Evolutionary conservation across 2,797 vertebrate genomes (phyloP).

Genomic region (Argentina silus): DNA sequence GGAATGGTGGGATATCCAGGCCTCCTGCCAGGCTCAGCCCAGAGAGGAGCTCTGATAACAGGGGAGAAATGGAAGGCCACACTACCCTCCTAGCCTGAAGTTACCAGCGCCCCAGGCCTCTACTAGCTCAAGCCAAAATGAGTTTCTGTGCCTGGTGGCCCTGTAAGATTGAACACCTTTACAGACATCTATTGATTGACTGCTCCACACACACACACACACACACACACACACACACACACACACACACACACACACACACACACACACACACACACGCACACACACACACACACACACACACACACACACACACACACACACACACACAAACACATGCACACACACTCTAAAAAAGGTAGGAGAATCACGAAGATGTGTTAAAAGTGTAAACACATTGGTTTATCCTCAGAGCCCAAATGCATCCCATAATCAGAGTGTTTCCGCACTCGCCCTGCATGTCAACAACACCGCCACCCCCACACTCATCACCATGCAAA

Average conservation of each 20-base stretch:
- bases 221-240: background rate
- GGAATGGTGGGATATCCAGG: conserved; percentile 52
- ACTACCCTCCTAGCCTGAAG: conserved; percentile 49
- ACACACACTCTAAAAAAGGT: background rate
- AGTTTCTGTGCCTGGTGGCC: conserved; percentile 66
- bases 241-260: background rate
- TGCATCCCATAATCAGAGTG: no score
- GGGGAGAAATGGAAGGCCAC: conserved; percentile 51
- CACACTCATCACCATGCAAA: no score
- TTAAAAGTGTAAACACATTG: no score
- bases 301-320: conserved; percentile 9
- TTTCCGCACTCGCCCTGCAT: no score
- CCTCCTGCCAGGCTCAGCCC: conserved; percentile 58
- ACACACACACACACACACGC: conserved; percentile 3
- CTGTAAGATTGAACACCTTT: conserved; percentile 35
- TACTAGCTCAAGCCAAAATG: conserved; percentile 60
- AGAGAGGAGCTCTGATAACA: conserved; percentile 69
- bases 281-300: background rate
- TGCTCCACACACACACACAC: conserved; percentile 21
- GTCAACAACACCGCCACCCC: no score
- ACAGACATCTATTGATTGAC: no score
- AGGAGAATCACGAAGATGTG: no score
- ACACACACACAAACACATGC: background rate
- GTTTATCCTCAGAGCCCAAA: no score
- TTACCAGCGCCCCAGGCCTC: conserved; percentile 56